Evolutionary conservation across 2,797 vertebrate species (phyloP).

Genomic region (Typhlichthys eigenmanni): DNA sequence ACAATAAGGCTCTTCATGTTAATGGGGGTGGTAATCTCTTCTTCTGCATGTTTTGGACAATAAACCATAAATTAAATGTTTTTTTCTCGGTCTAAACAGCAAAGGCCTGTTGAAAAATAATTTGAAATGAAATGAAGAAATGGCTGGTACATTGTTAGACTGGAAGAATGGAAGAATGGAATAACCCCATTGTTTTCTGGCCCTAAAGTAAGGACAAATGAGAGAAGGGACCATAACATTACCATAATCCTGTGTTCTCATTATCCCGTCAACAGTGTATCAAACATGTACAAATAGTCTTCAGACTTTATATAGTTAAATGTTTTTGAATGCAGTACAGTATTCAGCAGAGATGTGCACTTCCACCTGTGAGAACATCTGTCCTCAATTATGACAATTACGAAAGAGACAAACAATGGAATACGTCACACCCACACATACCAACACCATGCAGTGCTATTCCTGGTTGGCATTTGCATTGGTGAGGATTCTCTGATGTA

Average conservation of each 20-base stretch:
- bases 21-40: too few species aligned
- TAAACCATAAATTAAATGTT: too few species aligned
- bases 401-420: conserved; percentile 15
- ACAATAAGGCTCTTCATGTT: too few species aligned
- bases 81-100: conserved; percentile 23
- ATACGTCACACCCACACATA: not conserved
- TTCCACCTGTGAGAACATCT: too few species aligned
- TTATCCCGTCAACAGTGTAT: too few species aligned
- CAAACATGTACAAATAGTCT: too few species aligned
- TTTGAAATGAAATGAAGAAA: conserved; percentile 6
- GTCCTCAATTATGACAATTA: not conserved
- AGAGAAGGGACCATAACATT: conserved; percentile 4
- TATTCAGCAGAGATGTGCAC: too few species aligned
- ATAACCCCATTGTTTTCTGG: conserved; percentile 42
- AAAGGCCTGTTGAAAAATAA: conserved; percentile 1
- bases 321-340: too few species aligned
- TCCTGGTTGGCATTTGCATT: conserved; percentile 40
- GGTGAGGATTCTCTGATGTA: conserved; percentile 32
- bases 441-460: conserved; percentile 14
- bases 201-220: conserved; percentile 23
- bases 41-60: too few species aligned
- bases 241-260: too few species aligned
- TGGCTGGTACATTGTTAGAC: conserved; percentile 43
- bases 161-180: conserved; percentile 33
- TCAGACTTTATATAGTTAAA: too few species aligned